These are phyloP conservation scores for Myiagra hebetior DNA, from an alignment of 2,113 vertebrate species.

Conservation along the genomic window DNA sequence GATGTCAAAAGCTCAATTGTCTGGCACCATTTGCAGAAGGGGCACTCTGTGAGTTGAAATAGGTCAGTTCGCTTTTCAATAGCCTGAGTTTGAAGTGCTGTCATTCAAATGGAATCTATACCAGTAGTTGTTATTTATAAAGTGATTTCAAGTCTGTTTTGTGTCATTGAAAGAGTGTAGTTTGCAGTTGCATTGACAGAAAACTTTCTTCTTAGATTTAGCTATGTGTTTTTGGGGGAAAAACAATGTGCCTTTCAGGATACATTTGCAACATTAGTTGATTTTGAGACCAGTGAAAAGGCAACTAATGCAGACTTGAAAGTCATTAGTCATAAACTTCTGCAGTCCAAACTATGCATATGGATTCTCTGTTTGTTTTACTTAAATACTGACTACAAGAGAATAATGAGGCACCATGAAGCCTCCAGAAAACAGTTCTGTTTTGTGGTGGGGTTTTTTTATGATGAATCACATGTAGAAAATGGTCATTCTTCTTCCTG, in stretches of 20 bases:
- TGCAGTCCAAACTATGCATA: neutral
- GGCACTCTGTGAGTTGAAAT: neutral
- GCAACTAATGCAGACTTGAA: neutral
- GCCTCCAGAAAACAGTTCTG: neutral
- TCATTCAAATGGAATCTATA: neutral
- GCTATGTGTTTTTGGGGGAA: neutral
- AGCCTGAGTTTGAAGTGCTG: neutral
- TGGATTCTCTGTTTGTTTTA: neutral
- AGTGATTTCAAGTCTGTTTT: neutral
- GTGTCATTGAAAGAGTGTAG: neutral
- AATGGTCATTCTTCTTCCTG: neutral
- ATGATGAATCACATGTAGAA: neutral
- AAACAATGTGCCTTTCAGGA: neutral
- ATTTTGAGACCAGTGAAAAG: neutral
- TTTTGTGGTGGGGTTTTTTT: neutral
- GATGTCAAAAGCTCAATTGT: neutral
- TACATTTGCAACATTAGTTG: neutral
- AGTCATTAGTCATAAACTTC: neutral
- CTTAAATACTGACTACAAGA: neutral
- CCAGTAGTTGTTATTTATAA: neutral
- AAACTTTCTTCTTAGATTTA: neutral
- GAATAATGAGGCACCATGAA: neutral
- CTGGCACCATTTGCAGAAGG: neutral
- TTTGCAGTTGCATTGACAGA: neutral
- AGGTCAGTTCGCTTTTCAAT: neutral